Conservation (phyloP, 2,888 invertebrate species). For the Schizotus pectinicornis region DNA sequence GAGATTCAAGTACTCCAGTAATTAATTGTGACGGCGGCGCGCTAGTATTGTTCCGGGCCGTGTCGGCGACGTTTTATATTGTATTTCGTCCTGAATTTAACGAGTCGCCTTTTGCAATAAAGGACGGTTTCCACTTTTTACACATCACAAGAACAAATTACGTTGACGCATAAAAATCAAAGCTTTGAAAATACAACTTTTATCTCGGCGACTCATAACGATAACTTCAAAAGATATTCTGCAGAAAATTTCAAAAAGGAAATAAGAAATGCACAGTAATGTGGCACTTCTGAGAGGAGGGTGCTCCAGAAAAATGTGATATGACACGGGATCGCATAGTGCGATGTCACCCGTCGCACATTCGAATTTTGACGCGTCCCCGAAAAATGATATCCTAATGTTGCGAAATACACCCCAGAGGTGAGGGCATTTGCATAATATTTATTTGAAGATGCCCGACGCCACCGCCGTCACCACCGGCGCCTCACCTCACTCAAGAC, state of each 20-base stretch:
- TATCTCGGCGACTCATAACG: constrained; percentile 3
- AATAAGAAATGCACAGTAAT: constrained; percentile 25
- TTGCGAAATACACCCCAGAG: constrained; percentile 1
- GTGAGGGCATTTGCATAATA: constrained; percentile 14
- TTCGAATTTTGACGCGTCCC: constrained; percentile 4
- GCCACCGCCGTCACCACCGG: no score
- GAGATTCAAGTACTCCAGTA: constrained; percentile 16
- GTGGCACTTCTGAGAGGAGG: constrained; percentile 22
- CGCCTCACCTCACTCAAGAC: no score
- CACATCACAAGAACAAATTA: constrained; percentile 14
- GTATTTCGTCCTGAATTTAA: background rate
- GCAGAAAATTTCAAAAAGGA: constrained; percentile 22
- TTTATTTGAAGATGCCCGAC: background rate
- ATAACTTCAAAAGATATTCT: constrained; percentile 23
- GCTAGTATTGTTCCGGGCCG: background rate
- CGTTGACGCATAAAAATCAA: constrained; percentile 18
- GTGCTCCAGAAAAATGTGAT: constrained; percentile 15
- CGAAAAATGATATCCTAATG: constrained; percentile 12
- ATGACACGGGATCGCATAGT: constrained; percentile 21
- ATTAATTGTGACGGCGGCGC: constrained; percentile 14
- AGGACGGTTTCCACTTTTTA: constrained; percentile 5
- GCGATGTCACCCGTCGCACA: constrained; percentile 11
- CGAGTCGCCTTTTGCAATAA: constrained; percentile 1
- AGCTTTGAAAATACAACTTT: constrained; percentile 8
- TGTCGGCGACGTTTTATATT: constrained; percentile 1